Percentiles rank a stretch among this genome's conserved stretches.
These are phyloP conservation scores for Dunckerocampus dactyliophorus DNA, from an alignment of 2,113 vertebrate genomes.

Conservation along the genomic window DNA sequence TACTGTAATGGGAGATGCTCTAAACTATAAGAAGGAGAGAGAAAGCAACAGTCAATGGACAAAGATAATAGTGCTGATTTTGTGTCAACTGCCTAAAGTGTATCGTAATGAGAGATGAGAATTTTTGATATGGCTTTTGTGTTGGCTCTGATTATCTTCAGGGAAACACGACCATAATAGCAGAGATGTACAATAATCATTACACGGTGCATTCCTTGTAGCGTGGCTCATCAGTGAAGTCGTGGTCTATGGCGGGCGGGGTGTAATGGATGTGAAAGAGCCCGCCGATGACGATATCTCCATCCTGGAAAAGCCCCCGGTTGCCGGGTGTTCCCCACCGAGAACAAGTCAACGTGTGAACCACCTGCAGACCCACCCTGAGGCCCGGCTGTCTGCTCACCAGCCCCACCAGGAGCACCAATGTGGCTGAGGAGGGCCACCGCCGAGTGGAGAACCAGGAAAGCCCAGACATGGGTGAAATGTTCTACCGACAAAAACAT, in stretches of 20 bases:
- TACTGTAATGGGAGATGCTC: slow-evolving; percentile 60
- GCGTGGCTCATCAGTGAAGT: slow-evolving; percentile 42
- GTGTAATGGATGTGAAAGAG: slow-evolving; percentile 60
- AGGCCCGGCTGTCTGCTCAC: slow-evolving; percentile 36
- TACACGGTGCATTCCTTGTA: slow-evolving; percentile 43
- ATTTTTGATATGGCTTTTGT: too few species aligned
- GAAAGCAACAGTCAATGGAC: background rate
- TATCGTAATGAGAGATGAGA: too few species aligned
- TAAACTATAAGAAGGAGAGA: slow-evolving; percentile 42
- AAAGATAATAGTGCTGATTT: background rate
- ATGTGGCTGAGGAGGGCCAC: slow-evolving; percentile 19
- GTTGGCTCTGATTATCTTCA: too few species aligned
- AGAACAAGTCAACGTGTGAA: slow-evolving; percentile 41
- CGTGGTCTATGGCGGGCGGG: slow-evolving; percentile 30
- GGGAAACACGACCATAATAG: too few species aligned
- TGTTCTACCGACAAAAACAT: background rate
- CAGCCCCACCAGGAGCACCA: slow-evolving; percentile 38
- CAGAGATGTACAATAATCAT: background rate
- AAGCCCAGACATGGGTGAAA: slow-evolving; percentile 38
- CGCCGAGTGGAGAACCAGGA: slow-evolving; percentile 23
- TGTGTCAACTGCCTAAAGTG: background rate
- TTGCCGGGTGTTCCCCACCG: slow-evolving; percentile 25
- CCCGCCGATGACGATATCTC: slow-evolving; percentile 68
- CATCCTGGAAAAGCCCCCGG: slow-evolving; percentile 64
- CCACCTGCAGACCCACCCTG: slow-evolving; percentile 19